Base-by-base conservation (phyloP, 1,140 invertebrate species). In the Oryctes rhinoceros region DNA sequence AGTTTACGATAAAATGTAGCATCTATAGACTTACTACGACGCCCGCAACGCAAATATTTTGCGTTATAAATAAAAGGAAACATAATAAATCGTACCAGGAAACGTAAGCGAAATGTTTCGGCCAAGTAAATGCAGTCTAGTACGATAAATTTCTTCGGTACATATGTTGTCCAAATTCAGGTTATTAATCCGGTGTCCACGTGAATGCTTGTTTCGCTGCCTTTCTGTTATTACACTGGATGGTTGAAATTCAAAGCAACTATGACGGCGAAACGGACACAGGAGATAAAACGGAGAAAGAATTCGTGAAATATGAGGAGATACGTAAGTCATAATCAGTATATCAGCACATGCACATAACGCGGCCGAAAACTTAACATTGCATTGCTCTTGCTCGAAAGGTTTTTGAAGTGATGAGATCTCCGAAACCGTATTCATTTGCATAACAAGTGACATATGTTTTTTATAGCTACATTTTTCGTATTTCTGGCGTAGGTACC, bases 31-130 rank as follows among this genome's bases (percentile, higher is more conserved):
- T 44, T 44, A 44, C 39, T 44, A 44, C 39, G 53, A 59, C 53
- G 53, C 53, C 53, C 53, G 53, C 53, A 59, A 59, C 53, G 53
- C 18, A 18, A 59, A 59, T 59, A 59, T 59, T 59, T 59, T 18
- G 18, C 53, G 53, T 59, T 59, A 59, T 59, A 59, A 59, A 59
- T 59, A 59, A 59, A 59, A 59, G 53, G 53, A n/a, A 59, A 59
- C 18, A 20, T 59, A 59, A 59, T 59, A 59, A 59, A 59, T 59
- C 18, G 53, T 18, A 59, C 53, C 53, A 59, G 53, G 53, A 59
- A 59, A 59, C 18, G 53, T 18, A n/a, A 18, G 53, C 53, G 53
- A 75, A 37, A 35, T 75, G n/a, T 30, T 75, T 37, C 30, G 30
- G 71, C n/a, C 20, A 75, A 75, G 30, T 75, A 75, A 75, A 75